phyloP scores from a whole-genome alignment of 2,888 invertebrate species.

The Crossocerus cetratus region DNA sequence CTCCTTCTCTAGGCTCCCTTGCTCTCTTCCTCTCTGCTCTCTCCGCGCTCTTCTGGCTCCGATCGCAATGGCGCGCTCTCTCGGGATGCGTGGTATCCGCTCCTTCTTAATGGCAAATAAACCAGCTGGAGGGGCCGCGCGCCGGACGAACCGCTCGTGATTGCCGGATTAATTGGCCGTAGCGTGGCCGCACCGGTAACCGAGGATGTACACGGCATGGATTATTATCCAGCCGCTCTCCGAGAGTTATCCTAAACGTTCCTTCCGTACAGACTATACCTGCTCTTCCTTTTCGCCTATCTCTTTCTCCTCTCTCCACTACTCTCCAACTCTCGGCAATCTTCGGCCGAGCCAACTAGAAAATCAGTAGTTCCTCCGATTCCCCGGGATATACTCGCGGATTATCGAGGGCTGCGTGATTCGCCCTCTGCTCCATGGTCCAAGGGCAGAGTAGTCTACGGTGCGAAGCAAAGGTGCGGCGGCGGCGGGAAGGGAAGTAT shows the following conservation, averaged over 20 bases:
- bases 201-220: conserved; percentile 58
- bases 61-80: conserved; percentile 50
- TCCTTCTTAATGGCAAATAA: conserved; percentile 67
- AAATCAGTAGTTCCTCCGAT: conserved; percentile 16
- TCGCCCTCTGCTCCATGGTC: conserved; percentile 18
- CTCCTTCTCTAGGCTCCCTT: conserved; percentile 4
- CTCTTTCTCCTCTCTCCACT: conserved; percentile 6
- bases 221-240: conserved; percentile 61
- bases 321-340: neutral
- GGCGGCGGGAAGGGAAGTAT: neutral
- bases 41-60: neutral
- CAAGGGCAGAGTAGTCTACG: conserved; percentile 16
- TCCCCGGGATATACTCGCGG: neutral
- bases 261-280: conserved; percentile 37
- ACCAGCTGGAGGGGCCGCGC: conserved; percentile 64
- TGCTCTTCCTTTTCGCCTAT: conserved; percentile 20
- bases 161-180: conserved; percentile 72
- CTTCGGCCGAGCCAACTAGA: neutral
- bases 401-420: conserved; percentile 21
- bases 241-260: conserved; percentile 61
- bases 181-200: conserved; percentile 62
- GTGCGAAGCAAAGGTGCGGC: conserved; percentile 22
- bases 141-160: conserved; percentile 65
- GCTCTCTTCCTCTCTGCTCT: conserved; percentile 16
- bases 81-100: conserved; percentile 44